phyloP scores from a whole-genome alignment of 2,888 invertebrate species.

The Asteroscopus sphinx region DNA sequence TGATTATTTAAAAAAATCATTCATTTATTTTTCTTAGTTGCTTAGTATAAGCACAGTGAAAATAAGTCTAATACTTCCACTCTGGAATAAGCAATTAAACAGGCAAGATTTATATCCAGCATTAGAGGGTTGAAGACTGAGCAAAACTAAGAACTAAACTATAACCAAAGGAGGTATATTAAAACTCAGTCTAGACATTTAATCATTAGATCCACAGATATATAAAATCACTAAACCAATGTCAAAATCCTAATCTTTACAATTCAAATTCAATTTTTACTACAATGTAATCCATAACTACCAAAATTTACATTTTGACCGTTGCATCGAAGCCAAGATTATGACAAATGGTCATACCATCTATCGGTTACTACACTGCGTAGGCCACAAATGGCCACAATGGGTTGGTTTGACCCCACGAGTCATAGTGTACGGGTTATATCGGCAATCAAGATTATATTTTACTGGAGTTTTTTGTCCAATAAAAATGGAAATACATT shows the following conservation, averaged over 20 bases:
- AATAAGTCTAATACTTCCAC: no score
- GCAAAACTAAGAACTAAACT: no score
- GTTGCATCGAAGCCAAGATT: slow-evolving; percentile 50
- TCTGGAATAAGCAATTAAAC: no score
- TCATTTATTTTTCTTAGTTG: no score
- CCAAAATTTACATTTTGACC: slow-evolving; percentile 46
- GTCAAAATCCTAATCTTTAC: slow-evolving; percentile 20
- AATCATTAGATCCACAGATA: not conserved
- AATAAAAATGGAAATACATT: slow-evolving; percentile 56
- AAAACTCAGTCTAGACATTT: no score
- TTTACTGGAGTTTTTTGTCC: slow-evolving; percentile 53
- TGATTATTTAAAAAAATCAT: no score
- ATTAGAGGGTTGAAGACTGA: no score
- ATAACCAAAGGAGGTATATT: no score
- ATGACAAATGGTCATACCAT: slow-evolving; percentile 55
- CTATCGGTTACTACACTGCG: slow-evolving; percentile 52
- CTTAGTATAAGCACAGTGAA: no score
- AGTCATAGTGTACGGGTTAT: slow-evolving; percentile 51
- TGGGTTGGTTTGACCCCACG: slow-evolving; percentile 49
- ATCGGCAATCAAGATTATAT: slow-evolving; percentile 54
- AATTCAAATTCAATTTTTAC: slow-evolving; percentile 35
- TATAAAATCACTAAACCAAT: not conserved
- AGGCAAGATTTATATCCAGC: no score
- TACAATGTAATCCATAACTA: slow-evolving; percentile 36
- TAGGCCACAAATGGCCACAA: slow-evolving; percentile 56